Conservation (phyloP, 2,888 invertebrate genomes). For the Caenorhabditis sinica region DNA sequence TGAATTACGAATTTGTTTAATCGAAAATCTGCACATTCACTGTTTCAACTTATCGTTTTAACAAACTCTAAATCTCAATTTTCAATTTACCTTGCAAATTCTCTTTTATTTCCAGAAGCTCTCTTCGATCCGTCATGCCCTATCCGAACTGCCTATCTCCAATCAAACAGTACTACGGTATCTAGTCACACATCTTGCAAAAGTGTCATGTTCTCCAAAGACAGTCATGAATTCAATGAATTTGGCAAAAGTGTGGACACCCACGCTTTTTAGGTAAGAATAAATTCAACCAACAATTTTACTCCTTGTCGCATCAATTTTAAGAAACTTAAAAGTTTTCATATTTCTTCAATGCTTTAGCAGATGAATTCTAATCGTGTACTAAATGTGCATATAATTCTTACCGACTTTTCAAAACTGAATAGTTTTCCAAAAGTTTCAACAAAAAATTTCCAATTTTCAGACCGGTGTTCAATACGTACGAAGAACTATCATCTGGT, state of each 20-base stretch:
- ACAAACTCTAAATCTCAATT: neutral
- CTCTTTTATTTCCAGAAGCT: constrained; percentile 60
- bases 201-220: constrained; percentile 90
- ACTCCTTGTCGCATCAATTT: neutral
- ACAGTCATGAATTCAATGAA: constrained; percentile 99
- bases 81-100: too few species aligned
- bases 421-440: neutral
- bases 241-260: constrained; percentile 99
- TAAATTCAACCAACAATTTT: neutral
- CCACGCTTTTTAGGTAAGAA: constrained; percentile 90
- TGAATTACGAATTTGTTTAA: too few species aligned
- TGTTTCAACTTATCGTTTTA: too few species aligned
- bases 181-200: constrained; percentile 94
- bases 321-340: neutral
- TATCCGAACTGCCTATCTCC: constrained; percentile 87
- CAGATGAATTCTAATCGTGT: too few species aligned
- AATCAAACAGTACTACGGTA: constrained; percentile 94
- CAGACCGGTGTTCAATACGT: constrained; percentile 73
- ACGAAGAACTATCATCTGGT: constrained; percentile 72
- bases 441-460: constrained; percentile 12
- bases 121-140: constrained; percentile 29
- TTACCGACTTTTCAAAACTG: neutral
- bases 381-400: too few species aligned
- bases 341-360: too few species aligned
- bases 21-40: too few species aligned